Evolutionary conservation across 2,888 invertebrate genomes (phyloP), one percentile per base, ranked within the genome.

Genomic region (Phragmatobia fuliginosa): DNA sequence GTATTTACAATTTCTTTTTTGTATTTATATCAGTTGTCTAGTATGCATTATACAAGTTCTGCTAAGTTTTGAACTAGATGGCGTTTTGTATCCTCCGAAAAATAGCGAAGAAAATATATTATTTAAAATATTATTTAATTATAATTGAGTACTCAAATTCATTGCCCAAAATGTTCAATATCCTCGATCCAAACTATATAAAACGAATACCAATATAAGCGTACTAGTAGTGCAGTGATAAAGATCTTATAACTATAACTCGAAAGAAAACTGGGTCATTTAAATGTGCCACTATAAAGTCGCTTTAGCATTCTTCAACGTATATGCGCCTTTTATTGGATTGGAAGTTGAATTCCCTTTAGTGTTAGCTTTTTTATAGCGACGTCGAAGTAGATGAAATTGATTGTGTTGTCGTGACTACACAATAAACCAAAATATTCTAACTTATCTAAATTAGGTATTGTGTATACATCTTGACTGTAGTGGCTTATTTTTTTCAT

Each of bases 271-370:
- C 69, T 73, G 77, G 75, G 73, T 76, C 68, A 77, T 65, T 73
- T 70, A 63, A 79, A 82, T 77, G 71, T 67, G 70, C 67, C 62
- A 71, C 62, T 80, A 81, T 79, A 84, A 85, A 84, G 79, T 80
- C 73, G 78, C 72, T 78, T 68, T 72, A 74, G 62, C 72, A 72
- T 67, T 71, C 71, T 70, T 71, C 84, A 81, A 82, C 77, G 81
- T 83, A 85, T 76, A 84, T 85, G 87, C 86, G 84, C 77, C 76
- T 78, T 78, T 80, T 73, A 78, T 89, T 85, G 88, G 86, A 90
- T 90, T 88, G 85, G 87, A 90, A 88, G 92, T 92, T 88, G 86
- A 87, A 86, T 88, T 88, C 80, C 79, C 85, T 86, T 86, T 85
- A 86, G 84, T 73, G 79, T 86, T 85, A 88, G 88, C 85, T 86